Evolutionary conservation across 1,140 invertebrate genomes (phyloP).

Genomic region (Mactra quadrangularis): DNA sequence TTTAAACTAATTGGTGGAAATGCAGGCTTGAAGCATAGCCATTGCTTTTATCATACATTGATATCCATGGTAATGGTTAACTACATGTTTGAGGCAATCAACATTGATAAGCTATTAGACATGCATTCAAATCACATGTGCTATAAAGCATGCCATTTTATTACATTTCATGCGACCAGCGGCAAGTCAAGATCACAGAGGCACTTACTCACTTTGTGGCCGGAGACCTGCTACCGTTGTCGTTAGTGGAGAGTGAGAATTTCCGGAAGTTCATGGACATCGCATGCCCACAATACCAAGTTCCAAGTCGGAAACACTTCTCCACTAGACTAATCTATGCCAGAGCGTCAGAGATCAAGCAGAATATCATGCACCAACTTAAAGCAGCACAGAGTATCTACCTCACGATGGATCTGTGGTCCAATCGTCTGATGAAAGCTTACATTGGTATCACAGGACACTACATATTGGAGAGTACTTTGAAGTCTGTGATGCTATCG

Average conservation of each 20-base stretch:
- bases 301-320: slow-evolving; percentile 58
- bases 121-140: too few relatives aligned
- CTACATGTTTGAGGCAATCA: too few relatives aligned
- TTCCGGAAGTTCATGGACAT: slow-evolving; percentile 34
- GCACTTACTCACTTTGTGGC: neutral
- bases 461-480: slow-evolving; percentile 35
- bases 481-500: slow-evolving; percentile 23
- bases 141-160: too few relatives aligned
- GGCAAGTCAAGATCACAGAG: too few relatives aligned
- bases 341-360: slow-evolving; percentile 19
- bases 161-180: too few relatives aligned
- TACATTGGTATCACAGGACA: slow-evolving; percentile 50
- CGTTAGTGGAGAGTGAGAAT: slow-evolving; percentile 35
- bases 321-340: slow-evolving; percentile 42
- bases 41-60: too few relatives aligned
- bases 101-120: too few relatives aligned
- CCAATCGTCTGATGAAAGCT: slow-evolving; percentile 25
- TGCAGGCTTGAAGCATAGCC: too few relatives aligned
- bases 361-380: slow-evolving; percentile 31
- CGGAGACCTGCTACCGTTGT: slow-evolving; percentile 13
- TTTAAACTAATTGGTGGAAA: too few relatives aligned
- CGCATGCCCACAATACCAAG: slow-evolving; percentile 37
- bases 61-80: too few relatives aligned
- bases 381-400: slow-evolving; percentile 41
- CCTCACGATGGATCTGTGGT: slow-evolving; percentile 57